Base-by-base conservation (phyloP, 2,888 invertebrate species). In the Vannuccia rotundouncinata region DNA sequence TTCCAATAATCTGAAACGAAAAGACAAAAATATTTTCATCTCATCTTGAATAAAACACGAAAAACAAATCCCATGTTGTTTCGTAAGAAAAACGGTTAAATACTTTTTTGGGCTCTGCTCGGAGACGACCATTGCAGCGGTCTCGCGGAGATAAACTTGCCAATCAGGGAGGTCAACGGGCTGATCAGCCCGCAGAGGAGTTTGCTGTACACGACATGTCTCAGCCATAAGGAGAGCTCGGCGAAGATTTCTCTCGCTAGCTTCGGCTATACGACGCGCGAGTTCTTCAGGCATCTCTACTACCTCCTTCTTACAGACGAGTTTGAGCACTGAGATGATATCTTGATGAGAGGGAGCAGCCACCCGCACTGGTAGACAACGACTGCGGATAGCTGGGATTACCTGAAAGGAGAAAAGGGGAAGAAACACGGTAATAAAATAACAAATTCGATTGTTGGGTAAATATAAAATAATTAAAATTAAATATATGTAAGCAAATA, bases 361-460 rank as follows among this genome's bases (percentile, higher is more conserved):
- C 0, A 99, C 93, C 84, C 99, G 90, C 59, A 99, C 91, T 25
- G 93, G 93, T 59, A 99, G 91, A 88, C 99, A 99, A 86, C 99
- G 91, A 81, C 96, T 95, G 82, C 93, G 91, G 83, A 99, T 95
- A 1, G 99, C 97, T n/a, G 96, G 95, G 84, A 97, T 95, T 0
- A 98, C 80, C 27, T 80, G 30, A 28, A 22, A 13, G n/a, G n/a
- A n/a, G 59, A 59, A 59, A 13, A 13, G 17, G 59, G 17, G 59
- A 59, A 59, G n/a, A 59, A 13, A 59, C 13, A 17, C 22, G 13
- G 13, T 17, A 22, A 17, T 74, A 74, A 13, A 74, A 74, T 74
- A 17, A n/a, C n/a, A n/a, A n/a, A n/a, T n/a, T n/a, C n/a, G n/a
- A n/a, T n/a, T n/a, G n/a, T n/a, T n/a, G n/a, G n/a, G n/a, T n/a